Evolutionary conservation across 2,888 invertebrate genomes (phyloP).

Genomic region (Melanchra persicariae): DNA sequence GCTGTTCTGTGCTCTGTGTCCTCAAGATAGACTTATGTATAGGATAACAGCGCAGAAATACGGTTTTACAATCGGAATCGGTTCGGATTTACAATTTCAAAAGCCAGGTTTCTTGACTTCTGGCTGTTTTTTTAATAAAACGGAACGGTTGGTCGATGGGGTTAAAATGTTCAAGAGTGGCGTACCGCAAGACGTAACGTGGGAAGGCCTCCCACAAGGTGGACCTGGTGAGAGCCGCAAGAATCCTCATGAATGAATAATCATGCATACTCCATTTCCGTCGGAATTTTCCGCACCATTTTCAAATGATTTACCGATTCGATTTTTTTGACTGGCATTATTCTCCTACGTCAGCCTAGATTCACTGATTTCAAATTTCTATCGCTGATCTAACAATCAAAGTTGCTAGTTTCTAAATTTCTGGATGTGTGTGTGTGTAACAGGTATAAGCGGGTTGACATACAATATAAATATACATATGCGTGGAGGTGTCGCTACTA

Average conservation of each 20-base stretch:
- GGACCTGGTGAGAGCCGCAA: too few species aligned
- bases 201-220: not conserved
- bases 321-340: not conserved
- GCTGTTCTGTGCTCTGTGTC: conserved; percentile 8
- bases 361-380: conserved; percentile 2
- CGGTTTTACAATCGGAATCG: not conserved
- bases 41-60: not conserved
- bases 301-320: not conserved
- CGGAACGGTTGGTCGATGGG: too few species aligned
- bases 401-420: conserved; percentile 12
- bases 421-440: conserved; percentile 17
- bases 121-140: not conserved
- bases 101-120: not conserved
- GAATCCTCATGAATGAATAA: too few species aligned
- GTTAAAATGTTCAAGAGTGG: not conserved
- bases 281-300: not conserved
- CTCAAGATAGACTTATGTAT: not conserved
- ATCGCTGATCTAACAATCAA: conserved; percentile 8
- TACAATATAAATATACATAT: conserved; percentile 31
- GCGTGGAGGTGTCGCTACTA: conserved; percentile 13
- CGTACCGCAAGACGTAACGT: not conserved
- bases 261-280: too few species aligned
- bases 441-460: conserved; percentile 23
- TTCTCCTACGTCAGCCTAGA: conserved; percentile 12
- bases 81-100: too few species aligned